Evolutionary conservation across 2,113 vertebrate species (phyloP), one percentile per base, ranked within the genome.

Genomic region (Brachyhypopomus gauderio): DNA sequence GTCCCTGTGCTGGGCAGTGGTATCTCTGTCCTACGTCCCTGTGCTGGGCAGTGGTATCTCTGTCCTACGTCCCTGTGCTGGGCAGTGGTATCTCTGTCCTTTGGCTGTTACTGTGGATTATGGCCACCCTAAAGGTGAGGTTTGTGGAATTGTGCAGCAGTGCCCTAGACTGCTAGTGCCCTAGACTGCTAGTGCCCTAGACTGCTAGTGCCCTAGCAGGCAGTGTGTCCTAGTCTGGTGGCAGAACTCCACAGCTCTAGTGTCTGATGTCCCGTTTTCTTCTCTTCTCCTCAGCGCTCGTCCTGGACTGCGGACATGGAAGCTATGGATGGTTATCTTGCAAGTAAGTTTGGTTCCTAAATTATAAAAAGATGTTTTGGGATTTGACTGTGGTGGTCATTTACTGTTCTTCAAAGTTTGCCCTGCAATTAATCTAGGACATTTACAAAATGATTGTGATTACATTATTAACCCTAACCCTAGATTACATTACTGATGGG

Each of bases 251-350:
- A 72, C 56, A 75, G 64, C 45, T 79, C 52, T 52, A 58, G 36
- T 45, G 48, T 59, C 80, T 84, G 78, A 85, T 75, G 22, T 12
- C 17, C 20, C 77, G 9, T 83, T 78, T 69, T 86, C 2, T 77
- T 82, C 74, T 81, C 77, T 12, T 83, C 70, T 67, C 84, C 79
- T 60, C 94, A 98, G 96, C 88, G 90, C 92, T 95, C 93, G 93
- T 94, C 95, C 93, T 93, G 91, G 93, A 94, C 92, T 93, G 94
- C 95, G 94, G 96, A 96, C 94, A 97, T 96, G 94, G 97, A 97
- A 90, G 86, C 93, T 92, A 89, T 95, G 36, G 94, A 96, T 95
- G 96, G 92, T 92, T 97, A 95, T 91, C 91, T 94, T 91, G 93
- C 95, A 52, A 96, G 96, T 98, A 95, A 99, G 97, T 97, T 91